Base-by-base conservation (phyloP, 1,140 invertebrate species). In the Phortica variegata region DNA sequence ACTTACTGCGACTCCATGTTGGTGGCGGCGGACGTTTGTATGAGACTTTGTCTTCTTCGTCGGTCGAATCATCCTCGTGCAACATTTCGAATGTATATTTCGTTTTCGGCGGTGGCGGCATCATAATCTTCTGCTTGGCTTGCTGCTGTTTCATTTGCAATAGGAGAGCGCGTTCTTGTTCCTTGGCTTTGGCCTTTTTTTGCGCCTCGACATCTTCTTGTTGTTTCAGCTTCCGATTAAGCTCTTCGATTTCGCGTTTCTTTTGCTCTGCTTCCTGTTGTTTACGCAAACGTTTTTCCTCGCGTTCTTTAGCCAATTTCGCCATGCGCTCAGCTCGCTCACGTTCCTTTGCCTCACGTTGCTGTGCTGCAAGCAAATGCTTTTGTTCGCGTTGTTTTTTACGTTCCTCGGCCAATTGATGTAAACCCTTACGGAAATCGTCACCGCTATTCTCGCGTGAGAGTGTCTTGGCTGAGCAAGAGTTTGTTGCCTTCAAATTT, bases 301-400 rank as follows among this genome's bases (percentile, higher is more conserved):
- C 78, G 6, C 79, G 79, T 56, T 83, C 82, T 51, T 82, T 79
- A 33, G 80, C 80, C 46, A 81, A 61, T 70, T 80, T 82, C 59
- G 69, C 81, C 75, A 58, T 69, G 31, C 66, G 76, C 75, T 56
- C 77, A 23, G 55, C 79, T 45, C 63, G 75, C 75, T 62, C 80
- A 34, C 75, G 80, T 41, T 84, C 82, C 43, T 81, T 79, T 2
- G 77, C 78, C 50, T 83, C 81, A 9, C 82, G 77, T n/a, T 78
- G 77, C 48, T 80, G 75, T 43, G 78, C 81, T 8, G 80, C 83
- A 47, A 81, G 81, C 12, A 77, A 50, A 61, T 84, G 82, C 46
- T 83, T 84, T 43, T 83, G 78, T 50, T 84, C 79, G 1, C 83
- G 74, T 56, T 79, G 81, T 44, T 80, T 80, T 53, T 77, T 80